Conservation (phyloP, 2,113 vertebrate genomes). For the Athene noctua region DNA sequence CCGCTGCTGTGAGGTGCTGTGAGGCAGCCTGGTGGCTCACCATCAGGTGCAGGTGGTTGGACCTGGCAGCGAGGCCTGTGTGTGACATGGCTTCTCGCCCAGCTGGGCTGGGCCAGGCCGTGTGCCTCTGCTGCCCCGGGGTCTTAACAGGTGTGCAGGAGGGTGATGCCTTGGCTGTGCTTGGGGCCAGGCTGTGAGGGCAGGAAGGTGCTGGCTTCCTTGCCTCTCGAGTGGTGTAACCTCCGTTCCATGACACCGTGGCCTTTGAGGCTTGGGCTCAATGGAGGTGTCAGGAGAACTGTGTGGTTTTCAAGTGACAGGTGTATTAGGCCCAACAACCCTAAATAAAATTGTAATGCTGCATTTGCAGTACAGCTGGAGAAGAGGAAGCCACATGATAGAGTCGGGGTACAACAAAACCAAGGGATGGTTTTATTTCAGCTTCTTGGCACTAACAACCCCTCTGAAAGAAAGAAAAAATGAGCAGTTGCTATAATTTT, state of each 20-base stretch:
- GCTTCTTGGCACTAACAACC: not conserved
- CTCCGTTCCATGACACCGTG: fast-evolving
- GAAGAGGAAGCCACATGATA: not conserved
- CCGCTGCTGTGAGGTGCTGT: too few relatives aligned
- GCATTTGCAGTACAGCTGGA: not conserved
- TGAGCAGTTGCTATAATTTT: not conserved
- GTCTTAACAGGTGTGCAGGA: not conserved
- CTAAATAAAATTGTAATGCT: not conserved
- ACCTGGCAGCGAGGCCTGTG: too few relatives aligned
- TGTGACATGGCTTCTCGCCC: not conserved
- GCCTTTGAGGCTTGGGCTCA: not conserved
- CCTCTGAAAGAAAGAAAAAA: not conserved
- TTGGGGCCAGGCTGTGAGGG: too few relatives aligned
- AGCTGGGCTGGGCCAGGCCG: too few relatives aligned
- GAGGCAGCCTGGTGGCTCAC: not conserved
- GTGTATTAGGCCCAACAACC: too few relatives aligned
- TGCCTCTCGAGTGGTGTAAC: too few relatives aligned
- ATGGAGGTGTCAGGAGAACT: not conserved
- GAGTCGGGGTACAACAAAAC: not conserved
- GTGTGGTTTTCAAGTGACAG: not conserved
- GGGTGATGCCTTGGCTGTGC: fast-evolving
- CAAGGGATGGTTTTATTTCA: not conserved
- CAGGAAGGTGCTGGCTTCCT: too few relatives aligned
- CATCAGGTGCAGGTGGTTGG: not conserved
- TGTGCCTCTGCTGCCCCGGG: too few relatives aligned